phyloP scores from a whole-genome alignment of 2,797 vertebrate species.

The Platyrinchus mystaceus region DNA sequence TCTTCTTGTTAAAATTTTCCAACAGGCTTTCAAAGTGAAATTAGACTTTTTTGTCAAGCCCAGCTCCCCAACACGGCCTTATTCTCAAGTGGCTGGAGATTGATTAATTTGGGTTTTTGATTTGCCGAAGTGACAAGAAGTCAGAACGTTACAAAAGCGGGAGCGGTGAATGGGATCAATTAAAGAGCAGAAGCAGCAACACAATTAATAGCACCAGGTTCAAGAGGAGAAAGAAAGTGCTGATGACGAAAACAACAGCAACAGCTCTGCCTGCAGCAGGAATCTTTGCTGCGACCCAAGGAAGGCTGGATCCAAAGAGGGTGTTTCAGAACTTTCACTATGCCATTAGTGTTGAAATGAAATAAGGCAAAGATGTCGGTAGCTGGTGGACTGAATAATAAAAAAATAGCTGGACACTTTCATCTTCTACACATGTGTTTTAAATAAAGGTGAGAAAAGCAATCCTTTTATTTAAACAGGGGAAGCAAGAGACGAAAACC shows the following conservation, averaged over 20 bases:
- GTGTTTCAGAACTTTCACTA: constrained; percentile 59
- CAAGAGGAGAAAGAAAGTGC: constrained; percentile 38
- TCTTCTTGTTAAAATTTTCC: constrained; percentile 71
- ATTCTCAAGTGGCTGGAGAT: constrained; percentile 66
- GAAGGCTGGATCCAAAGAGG: constrained; percentile 56
- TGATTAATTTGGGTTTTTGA: constrained; percentile 70
- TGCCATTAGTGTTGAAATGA: constrained; percentile 61
- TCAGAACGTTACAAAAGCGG: constrained; percentile 56
- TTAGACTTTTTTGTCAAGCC: constrained; percentile 66
- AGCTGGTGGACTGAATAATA: constrained; percentile 67
- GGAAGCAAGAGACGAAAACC: constrained; percentile 60
- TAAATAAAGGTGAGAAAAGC: constrained; percentile 69
- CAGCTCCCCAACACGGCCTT: constrained; percentile 54
- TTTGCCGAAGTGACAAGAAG: constrained; percentile 58
- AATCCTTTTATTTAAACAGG: constrained; percentile 67
- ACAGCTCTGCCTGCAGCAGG: constrained; percentile 65
- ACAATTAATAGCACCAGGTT: constrained; percentile 62
- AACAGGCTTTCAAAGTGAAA: constrained; percentile 72
- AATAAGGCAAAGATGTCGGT: constrained; percentile 63
- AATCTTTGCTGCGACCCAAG: constrained; percentile 55
- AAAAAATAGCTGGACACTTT: constrained; percentile 71
- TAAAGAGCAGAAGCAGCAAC: constrained; percentile 65
- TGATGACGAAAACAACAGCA: constrained; percentile 71
- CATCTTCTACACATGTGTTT: constrained; percentile 67
- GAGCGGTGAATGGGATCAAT: constrained; percentile 61